Base-by-base conservation (phyloP, 2,113 vertebrate genomes). In the Balaenoptera acutorostrata region DNA sequence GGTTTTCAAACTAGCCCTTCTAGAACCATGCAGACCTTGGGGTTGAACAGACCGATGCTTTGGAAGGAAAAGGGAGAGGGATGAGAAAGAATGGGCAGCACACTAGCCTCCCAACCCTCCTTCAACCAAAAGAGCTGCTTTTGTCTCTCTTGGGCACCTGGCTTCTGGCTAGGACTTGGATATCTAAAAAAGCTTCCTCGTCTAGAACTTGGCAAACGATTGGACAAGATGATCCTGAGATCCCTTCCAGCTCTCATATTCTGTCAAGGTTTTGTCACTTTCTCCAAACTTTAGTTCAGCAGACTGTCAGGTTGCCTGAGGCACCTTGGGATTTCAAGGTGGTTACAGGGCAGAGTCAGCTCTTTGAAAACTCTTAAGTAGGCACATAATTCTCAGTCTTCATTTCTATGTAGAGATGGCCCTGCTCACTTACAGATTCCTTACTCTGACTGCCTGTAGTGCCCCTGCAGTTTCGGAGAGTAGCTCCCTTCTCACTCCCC, bases 201-300 rank as follows among this genome's bases (percentile, higher is more conserved):
- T 44, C 25, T 9, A 78, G 49, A 94, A 21, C 52, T 21, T 57
- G 72, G 6, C 46, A 44, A 80, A 68, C 0, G 0, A 20, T 10
- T 31, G 36, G 49, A 69, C 36, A 59, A 33, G 36, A 88, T 11
- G 9, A 66, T 85, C 29, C 46, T 72, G 31, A 68, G 29, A 33
- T 39, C 21, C 49, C 36, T 88, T 69, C n/a, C 33, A 80, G 69
- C 4, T 33, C 68, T 95, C 33, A 18, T 39, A 31, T 69, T 55
- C 49, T 89, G 63, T 87, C 33, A 46, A 25, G 85, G 93, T 36
- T 2, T 64, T 88, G 69, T 90, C 52, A 63, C 23, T 31, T 68
- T 83, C 75, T 33, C 29, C 82, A 86, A 72, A 74, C 23, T 86
- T 90, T 25, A 66, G 49, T 41, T 92, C 90, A 69, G 39, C 75